These are phyloP conservation scores for Alviniconcha strummeri DNA, from an alignment of 2,888 invertebrate species.

Conservation along the genomic window DNA sequence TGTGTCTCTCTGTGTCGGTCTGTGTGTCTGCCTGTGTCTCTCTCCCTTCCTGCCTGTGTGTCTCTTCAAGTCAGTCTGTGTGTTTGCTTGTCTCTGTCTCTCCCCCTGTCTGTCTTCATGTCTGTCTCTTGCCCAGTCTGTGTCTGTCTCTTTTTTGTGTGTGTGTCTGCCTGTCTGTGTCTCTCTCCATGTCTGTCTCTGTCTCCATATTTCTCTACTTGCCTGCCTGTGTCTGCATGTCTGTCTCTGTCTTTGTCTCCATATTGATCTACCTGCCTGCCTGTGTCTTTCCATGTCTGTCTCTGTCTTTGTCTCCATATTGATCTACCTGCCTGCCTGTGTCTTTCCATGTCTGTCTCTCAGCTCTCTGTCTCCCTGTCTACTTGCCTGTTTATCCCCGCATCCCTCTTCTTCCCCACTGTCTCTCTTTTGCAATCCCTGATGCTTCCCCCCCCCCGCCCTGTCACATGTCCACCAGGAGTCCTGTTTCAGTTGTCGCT, in stretches of 20 bases:
- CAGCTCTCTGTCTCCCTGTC: neutral
- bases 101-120: neutral
- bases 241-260: neutral
- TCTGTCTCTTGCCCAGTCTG: neutral
- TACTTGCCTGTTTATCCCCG: no score
- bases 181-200: neutral
- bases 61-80: neutral
- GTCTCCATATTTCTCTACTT: neutral
- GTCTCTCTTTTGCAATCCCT: no score
- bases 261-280: neutral
- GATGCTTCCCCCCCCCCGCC: no score
- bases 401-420: no score
- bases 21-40: neutral
- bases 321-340: neutral
- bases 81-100: neutral
- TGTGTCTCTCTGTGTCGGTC: neutral
- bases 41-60: neutral
- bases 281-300: neutral
- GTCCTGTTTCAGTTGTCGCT: neutral
- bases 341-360: neutral
- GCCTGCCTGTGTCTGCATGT: neutral
- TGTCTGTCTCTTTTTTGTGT: neutral
- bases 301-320: neutral
- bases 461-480: no score
- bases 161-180: neutral